phyloP scores from a whole-genome alignment of 2,113 vertebrate genomes.

The Strix aluco region DNA sequence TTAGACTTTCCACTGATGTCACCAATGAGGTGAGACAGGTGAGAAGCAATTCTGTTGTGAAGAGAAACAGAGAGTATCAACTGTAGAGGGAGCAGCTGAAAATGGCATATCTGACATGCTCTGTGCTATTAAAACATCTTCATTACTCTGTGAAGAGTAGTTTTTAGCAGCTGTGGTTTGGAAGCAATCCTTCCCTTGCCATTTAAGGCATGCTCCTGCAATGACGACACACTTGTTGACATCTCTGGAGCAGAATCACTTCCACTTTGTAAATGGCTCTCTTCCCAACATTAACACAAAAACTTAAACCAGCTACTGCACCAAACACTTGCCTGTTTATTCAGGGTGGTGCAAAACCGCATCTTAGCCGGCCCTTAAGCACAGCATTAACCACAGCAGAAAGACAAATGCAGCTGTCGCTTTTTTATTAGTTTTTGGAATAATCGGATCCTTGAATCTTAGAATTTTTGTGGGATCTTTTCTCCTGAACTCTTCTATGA shows the following conservation, averaged over 20 bases:
- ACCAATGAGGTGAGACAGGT: not conserved
- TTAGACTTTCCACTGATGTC: not conserved
- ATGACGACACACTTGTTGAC: not conserved
- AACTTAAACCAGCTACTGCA: not conserved
- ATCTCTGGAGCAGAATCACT: not conserved
- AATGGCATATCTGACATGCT: not conserved
- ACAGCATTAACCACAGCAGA: not conserved
- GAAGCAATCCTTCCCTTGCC: not conserved
- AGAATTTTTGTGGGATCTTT: not conserved
- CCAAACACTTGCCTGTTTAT: not conserved
- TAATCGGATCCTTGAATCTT: not conserved
- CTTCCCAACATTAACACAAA: not conserved
- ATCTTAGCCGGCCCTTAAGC: not conserved
- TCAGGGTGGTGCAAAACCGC: not conserved
- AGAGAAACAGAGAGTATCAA: not conserved
- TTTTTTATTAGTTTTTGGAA: not conserved
- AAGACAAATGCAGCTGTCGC: not conserved
- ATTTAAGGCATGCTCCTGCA: not conserved
- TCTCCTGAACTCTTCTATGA: not conserved
- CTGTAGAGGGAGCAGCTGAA: not conserved
- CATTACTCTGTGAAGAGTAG: not conserved
- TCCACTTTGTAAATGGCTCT: not conserved
- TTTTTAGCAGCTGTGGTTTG: not conserved
- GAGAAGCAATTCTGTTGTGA: not conserved
- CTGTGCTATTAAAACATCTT: not conserved